phyloP scores from a whole-genome alignment of 2,888 invertebrate species.

The Calliphora vomitoria region DNA sequence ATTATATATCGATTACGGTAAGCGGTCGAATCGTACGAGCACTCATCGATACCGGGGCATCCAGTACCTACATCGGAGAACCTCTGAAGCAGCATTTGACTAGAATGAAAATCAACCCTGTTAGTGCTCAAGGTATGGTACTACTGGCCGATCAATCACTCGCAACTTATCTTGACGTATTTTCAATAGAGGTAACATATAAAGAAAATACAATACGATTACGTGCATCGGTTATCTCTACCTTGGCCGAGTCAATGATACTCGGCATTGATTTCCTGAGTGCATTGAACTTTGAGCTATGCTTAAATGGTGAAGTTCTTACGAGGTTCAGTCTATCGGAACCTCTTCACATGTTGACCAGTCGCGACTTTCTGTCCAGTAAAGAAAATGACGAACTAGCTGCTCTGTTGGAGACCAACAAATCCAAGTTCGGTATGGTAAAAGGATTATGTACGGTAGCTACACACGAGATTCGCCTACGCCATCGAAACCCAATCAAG shows the following conservation, averaged over 20 bases:
- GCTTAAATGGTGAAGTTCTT: neutral
- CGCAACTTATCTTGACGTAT: neutral
- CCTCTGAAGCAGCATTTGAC: neutral
- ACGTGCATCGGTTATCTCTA: neutral
- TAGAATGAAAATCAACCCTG: neutral
- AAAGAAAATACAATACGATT: neutral
- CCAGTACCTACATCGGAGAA: neutral
- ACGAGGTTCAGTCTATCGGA: neutral
- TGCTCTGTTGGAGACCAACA: neutral
- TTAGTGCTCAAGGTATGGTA: neutral
- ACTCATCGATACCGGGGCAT: neutral
- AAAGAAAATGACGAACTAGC: neutral
- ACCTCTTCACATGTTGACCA: neutral
- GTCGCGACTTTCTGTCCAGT: neutral
- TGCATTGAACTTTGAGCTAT: neutral
- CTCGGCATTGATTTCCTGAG: constrained; percentile 16
- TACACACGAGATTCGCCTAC: constrained; percentile 4
- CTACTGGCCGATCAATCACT: constrained; percentile 30
- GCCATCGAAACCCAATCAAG: constrained; percentile 43
- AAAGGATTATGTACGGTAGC: neutral
- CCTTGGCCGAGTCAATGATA: neutral
- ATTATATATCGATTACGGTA: no score
- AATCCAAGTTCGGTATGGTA: neutral
- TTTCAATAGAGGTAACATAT: neutral
- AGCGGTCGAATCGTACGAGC: neutral